Conservation (phyloP, 2,797 vertebrate species). For the Garrulus glandarius region DNA sequence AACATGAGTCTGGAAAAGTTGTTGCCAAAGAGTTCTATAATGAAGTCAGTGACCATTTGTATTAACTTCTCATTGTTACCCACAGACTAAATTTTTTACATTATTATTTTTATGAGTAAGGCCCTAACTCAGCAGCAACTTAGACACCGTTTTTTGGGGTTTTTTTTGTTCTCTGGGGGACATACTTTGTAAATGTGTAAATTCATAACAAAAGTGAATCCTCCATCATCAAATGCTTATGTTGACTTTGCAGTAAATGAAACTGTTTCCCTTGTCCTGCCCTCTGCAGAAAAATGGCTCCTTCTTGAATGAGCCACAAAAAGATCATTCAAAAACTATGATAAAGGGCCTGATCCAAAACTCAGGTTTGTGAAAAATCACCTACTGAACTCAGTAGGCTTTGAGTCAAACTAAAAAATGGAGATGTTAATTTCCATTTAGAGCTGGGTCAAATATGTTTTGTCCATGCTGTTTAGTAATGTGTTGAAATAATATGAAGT, state of each 20-base stretch:
- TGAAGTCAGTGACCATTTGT: slow-evolving; percentile 52
- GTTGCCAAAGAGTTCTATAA: slow-evolving; percentile 57
- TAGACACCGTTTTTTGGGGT: slow-evolving; percentile 24
- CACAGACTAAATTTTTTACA: slow-evolving; percentile 33
- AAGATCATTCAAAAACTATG: background rate
- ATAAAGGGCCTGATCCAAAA: background rate
- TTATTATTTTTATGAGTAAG: slow-evolving; percentile 40
- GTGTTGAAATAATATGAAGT: background rate
- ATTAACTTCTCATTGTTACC: slow-evolving; percentile 63
- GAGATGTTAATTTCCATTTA: background rate
- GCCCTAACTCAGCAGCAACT: slow-evolving; percentile 20
- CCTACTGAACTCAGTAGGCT: background rate
- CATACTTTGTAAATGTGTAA: background rate
- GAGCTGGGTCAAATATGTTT: background rate
- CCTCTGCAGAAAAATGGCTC: background rate
- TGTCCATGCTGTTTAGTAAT: background rate
- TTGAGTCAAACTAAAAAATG: background rate
- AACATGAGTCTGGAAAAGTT: slow-evolving; percentile 66
- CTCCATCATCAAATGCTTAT: background rate
- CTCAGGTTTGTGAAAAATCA: background rate
- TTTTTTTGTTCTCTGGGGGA: slow-evolving; percentile 12
- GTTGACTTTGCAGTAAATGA: background rate
- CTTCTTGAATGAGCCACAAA: background rate
- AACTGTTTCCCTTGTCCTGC: background rate
- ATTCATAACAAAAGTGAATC: background rate